Base-by-base conservation (phyloP, 2,797 vertebrate genomes). In the Discoglossus pictus region DNA sequence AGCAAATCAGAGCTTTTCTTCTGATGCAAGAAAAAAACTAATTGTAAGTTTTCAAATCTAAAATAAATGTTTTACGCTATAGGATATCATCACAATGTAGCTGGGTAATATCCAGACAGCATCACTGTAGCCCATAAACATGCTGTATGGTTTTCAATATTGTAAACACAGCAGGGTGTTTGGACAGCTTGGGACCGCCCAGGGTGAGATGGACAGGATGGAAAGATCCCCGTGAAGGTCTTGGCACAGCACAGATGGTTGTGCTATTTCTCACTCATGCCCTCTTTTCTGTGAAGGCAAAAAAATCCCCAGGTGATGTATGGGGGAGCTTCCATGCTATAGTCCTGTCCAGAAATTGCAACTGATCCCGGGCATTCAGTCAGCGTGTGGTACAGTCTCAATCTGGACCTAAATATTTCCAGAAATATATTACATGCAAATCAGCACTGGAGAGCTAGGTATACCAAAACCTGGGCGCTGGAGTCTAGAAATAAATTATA, bases 221-320 rank as follows among this genome's bases (percentile, higher is more conserved):
- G 46, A 20, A 12, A 34, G 27, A 13, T 55, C 55, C 65, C 39
- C 42, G 38, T 43, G 55, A 59, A 42, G 34, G 24, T 16, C 38
- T 21, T 47, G 23, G 51, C 38, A 61, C 44, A 48, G 67, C 36
- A 54, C 67, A 69, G 67, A 56, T 62, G 59, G 67, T 52, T 31
- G 17, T 6, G 11, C 20, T 31, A 15, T 17, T 50, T 38, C 13
- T 50, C 34, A 35, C 54, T 55, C 25, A 65, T 39, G 25, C 23
- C 39, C 12, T 44, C 39, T 21, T n/a, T 11, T 59, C 15, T 40
- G 16, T 35, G 39, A 51, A n/a, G n/a, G n/a, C n/a, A n/a, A 16
- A 51, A 18, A 36, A 34, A 15, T 42, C 54, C 48, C 54, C 2
- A 7, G 21, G 23, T 36, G 50, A 47, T n/a, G n/a, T n/a, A n/a